phyloP scores from a whole-genome alignment of 1,140 invertebrate species.

The Trinorchestia longiramus region DNA sequence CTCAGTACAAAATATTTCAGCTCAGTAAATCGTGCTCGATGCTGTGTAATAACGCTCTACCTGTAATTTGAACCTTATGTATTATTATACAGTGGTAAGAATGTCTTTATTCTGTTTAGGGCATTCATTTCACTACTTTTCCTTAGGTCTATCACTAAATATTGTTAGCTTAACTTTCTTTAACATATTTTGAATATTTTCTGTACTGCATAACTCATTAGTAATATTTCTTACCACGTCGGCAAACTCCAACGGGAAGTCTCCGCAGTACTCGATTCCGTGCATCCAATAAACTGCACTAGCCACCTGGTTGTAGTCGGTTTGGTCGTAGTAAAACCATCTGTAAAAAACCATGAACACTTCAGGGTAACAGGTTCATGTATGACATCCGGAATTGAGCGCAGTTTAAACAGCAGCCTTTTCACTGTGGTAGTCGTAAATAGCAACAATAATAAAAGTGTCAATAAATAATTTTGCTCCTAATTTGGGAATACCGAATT shows the following conservation, averaged over 20 bases:
- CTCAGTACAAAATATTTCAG: too few species aligned
- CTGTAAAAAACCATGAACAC: constrained; percentile 55
- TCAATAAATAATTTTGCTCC: too few species aligned
- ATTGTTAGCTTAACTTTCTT: too few species aligned
- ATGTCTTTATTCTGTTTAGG: not conserved
- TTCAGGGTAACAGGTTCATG: not conserved
- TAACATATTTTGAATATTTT: not conserved
- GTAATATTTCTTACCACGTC: constrained; percentile 53
- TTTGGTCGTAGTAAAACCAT: constrained; percentile 67
- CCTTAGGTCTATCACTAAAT: not conserved
- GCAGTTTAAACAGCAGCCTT: not conserved
- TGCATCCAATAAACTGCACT: constrained; percentile 64
- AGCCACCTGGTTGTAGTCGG: constrained; percentile 59
- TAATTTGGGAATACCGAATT: too few species aligned
- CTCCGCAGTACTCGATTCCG: constrained; percentile 58
- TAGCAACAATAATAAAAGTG: too few species aligned
- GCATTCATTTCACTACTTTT: not conserved
- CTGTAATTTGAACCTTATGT: not conserved
- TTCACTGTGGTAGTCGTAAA: not conserved
- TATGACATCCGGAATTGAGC: not conserved
- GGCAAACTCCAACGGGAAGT: constrained; percentile 57
- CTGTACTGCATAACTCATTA: not conserved
- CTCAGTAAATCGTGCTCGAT: too few species aligned
- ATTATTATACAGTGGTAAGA: not conserved
- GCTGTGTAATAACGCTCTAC: too few species aligned